phyloP scores from a whole-genome alignment of 2,113 vertebrate species.

The Otis tarda region DNA sequence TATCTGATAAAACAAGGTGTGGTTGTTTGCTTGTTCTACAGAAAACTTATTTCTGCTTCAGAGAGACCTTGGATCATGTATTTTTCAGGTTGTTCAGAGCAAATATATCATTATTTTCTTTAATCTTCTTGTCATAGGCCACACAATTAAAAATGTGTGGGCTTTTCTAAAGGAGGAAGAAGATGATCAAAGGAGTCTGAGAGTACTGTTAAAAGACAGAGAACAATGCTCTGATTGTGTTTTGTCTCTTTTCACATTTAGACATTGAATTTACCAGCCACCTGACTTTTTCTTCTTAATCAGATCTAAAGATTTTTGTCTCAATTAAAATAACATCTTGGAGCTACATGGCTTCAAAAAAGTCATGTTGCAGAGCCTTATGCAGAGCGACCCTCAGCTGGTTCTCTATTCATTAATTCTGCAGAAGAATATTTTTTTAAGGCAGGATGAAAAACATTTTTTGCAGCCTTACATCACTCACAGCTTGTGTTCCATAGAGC shows the following conservation, averaged over 20 bases:
- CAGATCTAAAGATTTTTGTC: not conserved
- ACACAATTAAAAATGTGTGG: not conserved
- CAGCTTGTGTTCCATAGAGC: not conserved
- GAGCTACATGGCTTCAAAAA: not conserved
- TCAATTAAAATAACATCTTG: not conserved
- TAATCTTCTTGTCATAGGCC: not conserved
- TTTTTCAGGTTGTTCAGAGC: not conserved
- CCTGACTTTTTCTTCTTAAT: not conserved
- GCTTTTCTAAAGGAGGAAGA: not conserved
- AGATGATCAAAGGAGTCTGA: not conserved
- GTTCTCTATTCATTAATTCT: not conserved
- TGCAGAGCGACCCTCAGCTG: not conserved
- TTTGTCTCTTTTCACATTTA: not conserved
- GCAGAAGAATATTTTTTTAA: not conserved
- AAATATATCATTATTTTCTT: not conserved
- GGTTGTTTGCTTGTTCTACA: not conserved
- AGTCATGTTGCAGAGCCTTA: not conserved
- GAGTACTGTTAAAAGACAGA: not conserved
- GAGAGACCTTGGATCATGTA: not conserved
- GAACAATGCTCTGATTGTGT: not conserved
- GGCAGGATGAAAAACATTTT: not conserved
- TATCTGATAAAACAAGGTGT: not conserved
- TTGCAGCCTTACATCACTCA: not conserved
- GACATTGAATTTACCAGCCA: not conserved
- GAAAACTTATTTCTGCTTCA: not conserved